Conservation (phyloP, 2,888 invertebrate genomes). For the Ecliptopera silaceata region DNA sequence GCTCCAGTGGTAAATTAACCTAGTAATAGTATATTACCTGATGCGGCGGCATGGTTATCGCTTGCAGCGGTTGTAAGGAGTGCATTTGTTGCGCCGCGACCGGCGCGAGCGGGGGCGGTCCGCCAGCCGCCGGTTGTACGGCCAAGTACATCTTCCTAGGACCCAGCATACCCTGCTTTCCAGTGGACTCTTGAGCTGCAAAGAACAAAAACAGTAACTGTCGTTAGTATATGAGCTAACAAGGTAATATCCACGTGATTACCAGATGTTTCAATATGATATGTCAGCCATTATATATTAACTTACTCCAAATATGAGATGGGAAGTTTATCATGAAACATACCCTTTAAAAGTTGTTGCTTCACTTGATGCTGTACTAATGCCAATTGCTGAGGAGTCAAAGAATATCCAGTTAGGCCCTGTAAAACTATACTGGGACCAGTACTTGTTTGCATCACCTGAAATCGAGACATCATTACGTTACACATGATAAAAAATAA, state of each 20-base stretch:
- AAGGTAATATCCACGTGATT: not conserved
- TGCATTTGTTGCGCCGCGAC: slow-evolving; percentile 49
- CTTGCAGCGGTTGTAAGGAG: slow-evolving; percentile 50
- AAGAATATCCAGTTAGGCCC: slow-evolving; percentile 91
- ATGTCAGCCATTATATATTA: not conserved
- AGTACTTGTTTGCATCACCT: slow-evolving; percentile 91
- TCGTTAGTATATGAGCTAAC: not conserved
- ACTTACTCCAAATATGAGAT: not conserved
- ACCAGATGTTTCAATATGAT: not conserved
- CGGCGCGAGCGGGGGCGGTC: slow-evolving; percentile 63
- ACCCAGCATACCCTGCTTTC: slow-evolving; percentile 92
- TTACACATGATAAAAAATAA: no score
- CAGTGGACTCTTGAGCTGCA: slow-evolving; percentile 92
- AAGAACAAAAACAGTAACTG: not conserved
- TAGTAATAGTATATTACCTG: slow-evolving; percentile 81
- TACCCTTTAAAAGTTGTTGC: slow-evolving; percentile 93
- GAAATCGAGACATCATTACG: slow-evolving; percentile 32
- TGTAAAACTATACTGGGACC: slow-evolving; percentile 94
- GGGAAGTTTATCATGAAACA: slow-evolving; percentile 21
- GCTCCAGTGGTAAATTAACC: slow-evolving; percentile 15
- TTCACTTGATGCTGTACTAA: slow-evolving; percentile 95
- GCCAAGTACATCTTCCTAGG: slow-evolving; percentile 94
- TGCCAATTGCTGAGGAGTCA: slow-evolving; percentile 91
- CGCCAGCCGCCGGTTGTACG: slow-evolving; percentile 87
- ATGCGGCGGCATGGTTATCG: slow-evolving; percentile 74